Base-by-base conservation (phyloP, 2,113 vertebrate species). In the Macquaria ambigua region DNA sequence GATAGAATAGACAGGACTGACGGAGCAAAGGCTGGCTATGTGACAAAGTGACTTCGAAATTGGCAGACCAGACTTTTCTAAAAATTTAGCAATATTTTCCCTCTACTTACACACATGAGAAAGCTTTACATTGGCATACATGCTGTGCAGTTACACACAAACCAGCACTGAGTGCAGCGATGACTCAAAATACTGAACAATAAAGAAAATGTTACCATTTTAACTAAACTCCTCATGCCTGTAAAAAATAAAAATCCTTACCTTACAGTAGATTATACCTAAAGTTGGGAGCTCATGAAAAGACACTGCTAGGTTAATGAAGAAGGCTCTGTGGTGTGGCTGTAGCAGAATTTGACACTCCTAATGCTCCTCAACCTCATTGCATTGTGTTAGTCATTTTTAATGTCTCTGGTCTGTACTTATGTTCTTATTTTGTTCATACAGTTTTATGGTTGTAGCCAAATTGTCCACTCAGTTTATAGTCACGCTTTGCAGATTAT, bases 1-100 rank as follows among this genome's bases (percentile, higher is more conserved):
- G 25, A 79, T 16, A n/a, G 52, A 69, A 48, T 21, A 46, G 31
- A 63, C 37, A 39, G 37, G 37, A 55, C 14, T 59, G 55, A 21
- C 11, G 2, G n/a, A 68, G 69, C 20, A 62, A 31, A 80, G 28
- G 12, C 31, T 39, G 4, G 31, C 37, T 63, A 23, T 37, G 11
- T n/a, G 50, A 37, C 62, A 39, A 16, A 43, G 48, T 25, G 62
- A 63, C 52, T 28, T 25, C 12, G 11, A 43, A 77, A 74, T 23
- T 81, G 78, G 18, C 77, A 43, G 61, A 41, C 18, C 31, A 28
- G 56, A 64, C 34, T 55, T 34, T 31, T 48, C 74, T 31, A n/a
- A 23, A 23, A 66, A 43, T 68, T n/a, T 52, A 20, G 23, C 15
- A 31, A 1, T 39, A 10, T 31, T 53, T 71, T 55, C 12, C 37